phyloP scores from a whole-genome alignment of 2,888 invertebrate species.

The Lordiphosa fenestrarum region DNA sequence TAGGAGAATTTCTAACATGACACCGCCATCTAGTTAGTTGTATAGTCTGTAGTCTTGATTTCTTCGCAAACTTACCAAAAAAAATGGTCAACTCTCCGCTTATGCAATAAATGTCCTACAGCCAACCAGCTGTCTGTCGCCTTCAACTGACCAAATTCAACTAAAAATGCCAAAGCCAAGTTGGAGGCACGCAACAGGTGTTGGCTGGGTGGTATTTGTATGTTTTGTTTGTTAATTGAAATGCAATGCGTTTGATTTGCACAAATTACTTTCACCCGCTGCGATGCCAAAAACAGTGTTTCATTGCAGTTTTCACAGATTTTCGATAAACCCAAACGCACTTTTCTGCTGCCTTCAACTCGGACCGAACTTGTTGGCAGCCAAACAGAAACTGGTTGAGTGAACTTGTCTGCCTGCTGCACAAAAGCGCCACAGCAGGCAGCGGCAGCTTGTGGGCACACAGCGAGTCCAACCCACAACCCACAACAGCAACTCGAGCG shows the following conservation, averaged over 20 bases:
- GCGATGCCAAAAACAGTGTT: slow-evolving; percentile 26
- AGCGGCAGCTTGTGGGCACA: slow-evolving; percentile 31
- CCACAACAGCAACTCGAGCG: slow-evolving; percentile 57
- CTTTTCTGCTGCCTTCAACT: slow-evolving; percentile 3
- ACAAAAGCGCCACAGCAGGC: slow-evolving; percentile 10
- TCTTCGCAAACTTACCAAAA: too few relatives aligned
- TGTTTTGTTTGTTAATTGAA: slow-evolving; percentile 13
- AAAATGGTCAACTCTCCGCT: too few relatives aligned
- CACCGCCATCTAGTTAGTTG: too few relatives aligned
- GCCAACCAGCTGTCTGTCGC: too few relatives aligned
- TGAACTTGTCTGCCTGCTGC: slow-evolving; percentile 54
- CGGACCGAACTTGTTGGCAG: slow-evolving; percentile 61
- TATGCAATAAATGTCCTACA: too few relatives aligned
- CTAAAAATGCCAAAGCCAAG: too few relatives aligned
- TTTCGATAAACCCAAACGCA: slow-evolving; percentile 12
- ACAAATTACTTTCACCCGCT: slow-evolving; percentile 44
- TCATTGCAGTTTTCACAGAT: slow-evolving; percentile 6
- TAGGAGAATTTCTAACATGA: too few relatives aligned
- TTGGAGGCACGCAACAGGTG: neutral
- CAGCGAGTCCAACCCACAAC: slow-evolving; percentile 27
- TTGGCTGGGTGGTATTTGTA: neutral
- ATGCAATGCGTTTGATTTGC: slow-evolving; percentile 24
- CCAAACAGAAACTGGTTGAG: slow-evolving; percentile 62
- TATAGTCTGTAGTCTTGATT: too few relatives aligned
- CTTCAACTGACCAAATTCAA: too few relatives aligned